Percentiles rank a stretch among this genome's conserved stretches.
These are phyloP conservation scores for Chaetorhynchus papuensis DNA, from an alignment of 2,113 vertebrate genomes.

Conservation along the genomic window DNA sequence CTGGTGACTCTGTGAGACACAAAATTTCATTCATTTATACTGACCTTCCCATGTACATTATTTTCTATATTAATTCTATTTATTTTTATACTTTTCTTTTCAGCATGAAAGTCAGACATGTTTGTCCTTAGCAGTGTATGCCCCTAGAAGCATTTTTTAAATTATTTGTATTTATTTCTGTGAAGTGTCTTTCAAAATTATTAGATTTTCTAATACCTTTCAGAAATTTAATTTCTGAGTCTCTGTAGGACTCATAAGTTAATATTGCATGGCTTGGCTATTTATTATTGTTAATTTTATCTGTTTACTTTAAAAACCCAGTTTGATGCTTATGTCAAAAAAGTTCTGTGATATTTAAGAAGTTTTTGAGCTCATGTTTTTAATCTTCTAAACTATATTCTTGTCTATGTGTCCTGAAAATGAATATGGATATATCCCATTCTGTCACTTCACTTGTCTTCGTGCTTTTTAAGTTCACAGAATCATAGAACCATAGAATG, in stretches of 20 bases:
- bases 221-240: background rate
- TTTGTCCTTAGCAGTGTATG: background rate
- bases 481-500: background rate
- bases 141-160: background rate
- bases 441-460: background rate
- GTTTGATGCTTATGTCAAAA: background rate
- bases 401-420: background rate
- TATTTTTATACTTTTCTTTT: background rate
- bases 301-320: background rate
- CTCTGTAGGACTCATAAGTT: background rate
- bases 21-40: background rate
- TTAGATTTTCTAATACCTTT: background rate
- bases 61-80: background rate
- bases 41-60: background rate
- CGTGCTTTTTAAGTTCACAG: background rate
- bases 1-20: background rate
- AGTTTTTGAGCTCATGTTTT: background rate
- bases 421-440: background rate
- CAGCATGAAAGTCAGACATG: background rate
- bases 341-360: background rate
- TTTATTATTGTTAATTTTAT: background rate
- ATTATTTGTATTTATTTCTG: background rate
- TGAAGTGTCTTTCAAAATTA: background rate
- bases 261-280: background rate
- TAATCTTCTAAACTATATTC: background rate